Evolutionary conservation across 1,140 invertebrate species (phyloP), one percentile per base, ranked within the genome.

Genomic region (Monomorium pharaonis): DNA sequence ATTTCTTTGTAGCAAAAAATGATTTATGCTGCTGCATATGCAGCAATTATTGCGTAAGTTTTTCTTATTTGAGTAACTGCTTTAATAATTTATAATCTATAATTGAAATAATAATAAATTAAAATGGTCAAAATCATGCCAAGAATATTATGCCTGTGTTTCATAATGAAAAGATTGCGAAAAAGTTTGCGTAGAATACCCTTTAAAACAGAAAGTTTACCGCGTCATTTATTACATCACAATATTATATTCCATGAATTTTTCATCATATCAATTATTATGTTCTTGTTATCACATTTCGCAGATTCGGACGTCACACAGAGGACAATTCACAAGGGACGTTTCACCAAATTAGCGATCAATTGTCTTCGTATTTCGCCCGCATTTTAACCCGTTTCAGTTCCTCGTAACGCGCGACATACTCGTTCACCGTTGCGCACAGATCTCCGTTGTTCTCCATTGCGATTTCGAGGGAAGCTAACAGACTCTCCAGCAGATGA

Each of bases 401-500:
- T 86, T 92, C 76, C 6, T 86, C 75, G 58, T 93, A 93, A 24
- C 76, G 87, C 6, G 72, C 72, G 5, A 94, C 80, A n/a, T 92
- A 93, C 0, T 93, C 86, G 1, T 81, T 90, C 18, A 92, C 63
- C 0, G 86, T 70, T 0, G 33, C 27, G 56, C 81, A 91, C 21
- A 86, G 24, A 16, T 93, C 89, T 5, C 87, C 90, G 6, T 89
- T 88, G 9, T 70, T 86, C n/a, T 93, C 92, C 16, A 93, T 30
- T 14, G 87, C 75, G 9, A 85, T 56, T 51, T 93, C 91, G 7
- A 94, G 80, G 0, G 88, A 89, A 1, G 89, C 72, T n/a, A 88
- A 93, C 16, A 94, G 85, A 54, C 60, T 88, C 56, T 93, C 93
- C 3, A 94, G 65, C 12, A 91, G 86, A 51, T 91, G 83, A 67